Evolutionary conservation across 2,888 invertebrate species (phyloP), one percentile per base, ranked within the genome.

Genomic region (Lepas anatifera): DNA sequence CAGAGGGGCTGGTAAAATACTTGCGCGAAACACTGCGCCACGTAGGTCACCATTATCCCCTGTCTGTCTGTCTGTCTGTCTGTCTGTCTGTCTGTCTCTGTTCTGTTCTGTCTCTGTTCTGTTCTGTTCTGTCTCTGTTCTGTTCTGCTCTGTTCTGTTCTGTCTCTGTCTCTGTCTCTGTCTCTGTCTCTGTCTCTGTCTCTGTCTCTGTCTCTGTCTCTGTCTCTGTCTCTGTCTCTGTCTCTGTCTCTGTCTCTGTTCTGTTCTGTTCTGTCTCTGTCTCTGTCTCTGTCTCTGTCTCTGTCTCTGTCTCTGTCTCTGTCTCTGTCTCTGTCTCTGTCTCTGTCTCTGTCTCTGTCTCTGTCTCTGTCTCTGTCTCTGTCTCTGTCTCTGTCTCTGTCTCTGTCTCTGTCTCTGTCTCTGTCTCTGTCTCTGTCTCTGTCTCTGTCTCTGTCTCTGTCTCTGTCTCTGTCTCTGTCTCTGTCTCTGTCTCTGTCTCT

Each of bases 181-280:
- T 39, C 25, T 7, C 18, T 22, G 43, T 13, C 46, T n/a, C n/a
- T n/a, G 27, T 37, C n/a, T n/a, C 41, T 16, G n/a, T n/a, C 68
- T n/a, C 41, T 6, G n/a, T 22, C 25, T n/a, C 39, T 32, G 35
- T 32, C 68, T n/a, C 41, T 6, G n/a, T 22, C 25, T n/a, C 39
- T 32, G 35, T 32, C 22, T 48, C 68, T 37, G 68, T 32, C 37
- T 13, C 46, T n/a, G 48, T n/a, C 25, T 6, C 48, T 25, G 37
- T 39, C 39, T 18, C 50, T 32, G 37, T 50, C 29, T 64, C 13
- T n/a, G 27, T 64, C 52, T 37, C 68, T 27, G 22, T 66, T 58
- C 43, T 66, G 67, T 69, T 58, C 72, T 32, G 69, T 41, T 46
- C 50, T 69, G 68, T 67, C 27, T 27, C 63, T n/a, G n/a, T n/a